A percentile compares a stretch with the other conserved stretches of the same genome.
Conservation (phyloP, 2,113 vertebrate genomes). For the Alligator sinensis region DNA sequence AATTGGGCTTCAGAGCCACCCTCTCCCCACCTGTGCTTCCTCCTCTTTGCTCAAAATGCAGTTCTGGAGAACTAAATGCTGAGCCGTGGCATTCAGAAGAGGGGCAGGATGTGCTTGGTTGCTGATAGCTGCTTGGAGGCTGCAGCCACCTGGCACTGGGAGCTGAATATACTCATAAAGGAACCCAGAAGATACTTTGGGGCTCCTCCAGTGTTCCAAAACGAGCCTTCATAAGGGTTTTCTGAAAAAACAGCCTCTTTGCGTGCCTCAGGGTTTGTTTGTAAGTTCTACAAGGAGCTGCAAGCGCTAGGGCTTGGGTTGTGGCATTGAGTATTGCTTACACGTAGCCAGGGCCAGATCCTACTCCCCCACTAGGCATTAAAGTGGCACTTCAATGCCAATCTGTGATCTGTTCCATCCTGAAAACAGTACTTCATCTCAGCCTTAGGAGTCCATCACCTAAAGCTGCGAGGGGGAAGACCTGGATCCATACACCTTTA, state of each 20-base stretch:
- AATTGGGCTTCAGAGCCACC: neutral
- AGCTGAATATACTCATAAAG: neutral
- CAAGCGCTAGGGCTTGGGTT: neutral
- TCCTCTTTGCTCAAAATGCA: neutral
- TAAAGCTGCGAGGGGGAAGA: too few relatives aligned
- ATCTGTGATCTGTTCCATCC: too few relatives aligned
- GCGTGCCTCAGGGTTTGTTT: neutral
- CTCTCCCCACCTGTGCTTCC: neutral
- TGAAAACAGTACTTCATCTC: too few relatives aligned
- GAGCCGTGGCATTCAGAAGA: neutral
- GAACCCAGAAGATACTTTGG: neutral
- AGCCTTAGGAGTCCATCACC: too few relatives aligned
- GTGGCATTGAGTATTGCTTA: neutral
- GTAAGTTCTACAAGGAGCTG: neutral
- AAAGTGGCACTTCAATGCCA: too few relatives aligned
- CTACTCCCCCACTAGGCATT: neutral
- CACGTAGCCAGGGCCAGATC: too few relatives aligned
- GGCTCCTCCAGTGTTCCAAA: neutral
- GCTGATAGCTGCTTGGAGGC: neutral
- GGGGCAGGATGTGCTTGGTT: neutral
- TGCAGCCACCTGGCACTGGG: neutral
- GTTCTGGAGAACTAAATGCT: neutral
- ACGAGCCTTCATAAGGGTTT: neutral
- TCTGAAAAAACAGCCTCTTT: neutral
- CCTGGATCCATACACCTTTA: too few relatives aligned